Base-by-base conservation (phyloP, 2,888 invertebrate genomes). In the Schrankia costaestrigalis region DNA sequence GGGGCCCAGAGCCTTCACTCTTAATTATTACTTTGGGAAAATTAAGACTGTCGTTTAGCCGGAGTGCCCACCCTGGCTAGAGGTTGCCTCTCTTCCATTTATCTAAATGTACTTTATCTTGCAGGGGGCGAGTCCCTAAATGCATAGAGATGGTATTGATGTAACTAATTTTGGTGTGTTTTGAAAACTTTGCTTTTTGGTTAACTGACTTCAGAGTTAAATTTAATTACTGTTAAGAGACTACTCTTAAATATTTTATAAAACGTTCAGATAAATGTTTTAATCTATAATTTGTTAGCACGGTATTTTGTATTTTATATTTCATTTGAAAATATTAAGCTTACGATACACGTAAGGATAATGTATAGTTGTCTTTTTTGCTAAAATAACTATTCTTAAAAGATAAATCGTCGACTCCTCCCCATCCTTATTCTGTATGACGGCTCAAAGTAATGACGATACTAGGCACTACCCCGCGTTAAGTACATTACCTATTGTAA, bases 21-120 rank as follows among this genome's bases (percentile, higher is more conserved):
- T 86, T 88, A 87, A 89, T 89, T 88, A 89, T 87, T 87, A 88
- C 89, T 87, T 87, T 85, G 85, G 82, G 78, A 84, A 85, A 88
- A 89, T 88, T 88, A 89, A 88, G 88, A 84, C 74, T 85, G 87
- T 86, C 88, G 87, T 81, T 87, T 84, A 83, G 78, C 61, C 71
- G 68, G 63, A 84, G 85, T 79, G 78, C 79, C 79, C 77, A 71
- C 67, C 68, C 73, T 33, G 71, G 52, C 71, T 73, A 73, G 71
- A 78, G 81, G 78, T 71, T 72, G 71, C 72, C 71, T 71, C 71
- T 67, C 72, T 71, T 77, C 79, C 83, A 83, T 85, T 85, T 83
- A 85, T 85, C 82, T 81, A 82, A 83, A 85, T 84, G 85, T 85
- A 81, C 77, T 86, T 83, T 85, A 86, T 86, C 81, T 82, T 70